Conservation (phyloP, 1,140 invertebrate species). For the Ctenoplectra terminalis region DNA sequence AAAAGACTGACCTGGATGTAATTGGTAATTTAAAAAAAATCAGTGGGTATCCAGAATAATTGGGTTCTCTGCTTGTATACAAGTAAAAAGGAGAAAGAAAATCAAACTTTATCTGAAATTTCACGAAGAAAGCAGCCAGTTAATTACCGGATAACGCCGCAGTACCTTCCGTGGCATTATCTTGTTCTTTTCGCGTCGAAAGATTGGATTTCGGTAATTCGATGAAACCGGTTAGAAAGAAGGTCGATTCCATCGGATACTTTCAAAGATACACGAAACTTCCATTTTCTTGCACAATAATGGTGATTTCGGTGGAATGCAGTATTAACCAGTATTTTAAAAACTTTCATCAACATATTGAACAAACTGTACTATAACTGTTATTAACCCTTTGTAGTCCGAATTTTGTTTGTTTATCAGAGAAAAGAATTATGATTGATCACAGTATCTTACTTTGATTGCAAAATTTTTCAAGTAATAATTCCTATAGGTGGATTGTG, state of each 20-base stretch:
- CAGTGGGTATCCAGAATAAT: not conserved
- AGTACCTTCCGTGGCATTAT: not conserved
- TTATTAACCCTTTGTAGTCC: not conserved
- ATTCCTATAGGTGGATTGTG: no score
- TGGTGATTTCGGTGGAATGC: no score
- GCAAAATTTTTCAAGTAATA: no score
- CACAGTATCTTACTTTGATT: no score
- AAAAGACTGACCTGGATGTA: not conserved
- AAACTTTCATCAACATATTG: not conserved
- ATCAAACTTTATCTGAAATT: not conserved
- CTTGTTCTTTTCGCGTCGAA: not conserved
- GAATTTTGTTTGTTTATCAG: no score
- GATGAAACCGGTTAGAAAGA: slow-evolving; percentile 7
- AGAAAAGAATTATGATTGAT: no score
- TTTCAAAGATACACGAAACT: not conserved
- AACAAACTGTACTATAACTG: not conserved
- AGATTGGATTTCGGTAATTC: not conserved
- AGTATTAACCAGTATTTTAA: not conserved
- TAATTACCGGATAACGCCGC: not conserved
- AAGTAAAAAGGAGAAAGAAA: no score
- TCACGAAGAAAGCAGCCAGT: not conserved
- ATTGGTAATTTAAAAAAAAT: not conserved
- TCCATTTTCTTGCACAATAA: not conserved
- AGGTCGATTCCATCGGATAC: slow-evolving; percentile 7
- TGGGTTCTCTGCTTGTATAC: no score